Evolutionary conservation across 92 coral and sea anemone species (phyloP).

Genomic region (Muricea muricata): DNA sequence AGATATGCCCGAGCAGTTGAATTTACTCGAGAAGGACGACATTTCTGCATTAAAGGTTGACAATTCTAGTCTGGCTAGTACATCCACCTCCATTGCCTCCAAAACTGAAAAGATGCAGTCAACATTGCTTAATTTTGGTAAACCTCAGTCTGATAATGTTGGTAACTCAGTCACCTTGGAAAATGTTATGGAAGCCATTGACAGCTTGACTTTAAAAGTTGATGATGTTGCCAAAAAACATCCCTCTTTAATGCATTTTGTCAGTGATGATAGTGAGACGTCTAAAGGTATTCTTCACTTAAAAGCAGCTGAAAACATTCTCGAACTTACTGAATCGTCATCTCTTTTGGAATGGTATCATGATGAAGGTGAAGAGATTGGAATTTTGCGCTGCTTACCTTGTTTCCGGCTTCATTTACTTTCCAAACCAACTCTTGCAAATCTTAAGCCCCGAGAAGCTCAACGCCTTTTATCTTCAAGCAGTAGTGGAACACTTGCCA

Average conservation of each 20-base stretch:
- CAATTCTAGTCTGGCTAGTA: too few relatives aligned
- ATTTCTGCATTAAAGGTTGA: too few relatives aligned
- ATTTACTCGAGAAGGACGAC: too few relatives aligned
- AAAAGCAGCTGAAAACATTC: not conserved
- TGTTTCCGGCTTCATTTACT: not conserved
- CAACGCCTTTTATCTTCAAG: not conserved
- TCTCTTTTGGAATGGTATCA: not conserved
- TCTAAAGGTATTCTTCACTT: not conserved
- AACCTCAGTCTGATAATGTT: not conserved
- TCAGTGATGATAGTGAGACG: not conserved
- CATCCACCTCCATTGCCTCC: not conserved
- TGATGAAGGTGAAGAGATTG: not conserved
- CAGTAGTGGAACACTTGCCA: not conserved
- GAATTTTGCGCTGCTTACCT: not conserved
- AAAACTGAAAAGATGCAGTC: not conserved
- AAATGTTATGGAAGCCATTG: not conserved
- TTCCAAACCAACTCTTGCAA: not conserved
- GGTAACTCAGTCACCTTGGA: not conserved
- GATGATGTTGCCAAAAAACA: not conserved
- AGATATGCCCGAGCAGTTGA: too few relatives aligned
- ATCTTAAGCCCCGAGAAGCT: not conserved
- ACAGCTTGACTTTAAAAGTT: not conserved
- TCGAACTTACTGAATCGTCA: not conserved
- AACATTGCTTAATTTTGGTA: not conserved
- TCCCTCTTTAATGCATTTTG: not conserved